These are phyloP conservation scores for Caenorhabditis auriculariae DNA, from an alignment of 2,888 invertebrate species.

Conservation along the genomic window DNA sequence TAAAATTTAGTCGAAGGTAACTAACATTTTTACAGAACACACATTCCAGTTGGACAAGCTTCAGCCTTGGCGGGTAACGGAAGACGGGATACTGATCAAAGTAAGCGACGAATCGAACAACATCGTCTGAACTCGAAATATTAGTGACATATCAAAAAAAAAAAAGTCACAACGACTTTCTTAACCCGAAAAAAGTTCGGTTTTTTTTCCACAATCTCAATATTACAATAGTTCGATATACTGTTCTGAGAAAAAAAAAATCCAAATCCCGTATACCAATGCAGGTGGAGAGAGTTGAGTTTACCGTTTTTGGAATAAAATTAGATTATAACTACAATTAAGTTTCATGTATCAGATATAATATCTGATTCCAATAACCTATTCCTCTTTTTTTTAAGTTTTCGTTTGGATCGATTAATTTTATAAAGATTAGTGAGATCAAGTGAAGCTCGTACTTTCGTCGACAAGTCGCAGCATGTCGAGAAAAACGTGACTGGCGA, in stretches of 20 bases:
- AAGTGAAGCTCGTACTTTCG: slow-evolving; percentile 29
- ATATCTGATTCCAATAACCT: too few species aligned
- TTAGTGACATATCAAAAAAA: slow-evolving; percentile 1
- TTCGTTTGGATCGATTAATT: not conserved
- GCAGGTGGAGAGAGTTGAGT: too few species aligned
- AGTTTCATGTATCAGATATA: too few species aligned
- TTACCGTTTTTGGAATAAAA: too few species aligned
- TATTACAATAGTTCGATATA: not conserved
- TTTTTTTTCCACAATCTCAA: not conserved
- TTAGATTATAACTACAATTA: too few species aligned
- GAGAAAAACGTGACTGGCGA: slow-evolving; percentile 45
- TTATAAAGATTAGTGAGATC: not conserved
- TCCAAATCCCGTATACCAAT: too few species aligned
- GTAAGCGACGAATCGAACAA: slow-evolving; percentile 51
- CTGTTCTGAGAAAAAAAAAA: not conserved
- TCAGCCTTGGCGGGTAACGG: slow-evolving; percentile 52
- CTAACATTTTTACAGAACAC: slow-evolving; percentile 47
- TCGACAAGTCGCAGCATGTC: slow-evolving; percentile 45
- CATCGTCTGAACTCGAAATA: too few species aligned
- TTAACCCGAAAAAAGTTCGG: not conserved
- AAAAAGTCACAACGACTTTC: not conserved
- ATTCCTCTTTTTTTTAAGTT: not conserved
- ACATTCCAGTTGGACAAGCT: slow-evolving; percentile 54
- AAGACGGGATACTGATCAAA: slow-evolving; percentile 59
- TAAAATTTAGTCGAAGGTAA: too few species aligned